phyloP scores from a whole-genome alignment of 2,113 vertebrate genomes.

The Tetraodon nigroviridis region DNA sequence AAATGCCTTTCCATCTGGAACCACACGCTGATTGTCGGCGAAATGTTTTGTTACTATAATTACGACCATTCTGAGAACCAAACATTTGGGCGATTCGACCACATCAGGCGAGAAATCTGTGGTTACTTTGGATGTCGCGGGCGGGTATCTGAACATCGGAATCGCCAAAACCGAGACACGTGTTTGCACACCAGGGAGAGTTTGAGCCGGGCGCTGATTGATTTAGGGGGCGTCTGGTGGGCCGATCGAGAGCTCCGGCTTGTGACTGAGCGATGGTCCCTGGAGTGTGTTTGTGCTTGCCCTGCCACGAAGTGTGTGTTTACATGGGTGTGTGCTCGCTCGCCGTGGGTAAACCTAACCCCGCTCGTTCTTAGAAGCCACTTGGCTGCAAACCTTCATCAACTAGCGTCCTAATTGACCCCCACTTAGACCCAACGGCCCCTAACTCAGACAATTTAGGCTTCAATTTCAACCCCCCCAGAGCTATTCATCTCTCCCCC shows the following conservation, averaged over 20 bases:
- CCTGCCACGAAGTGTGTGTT: neutral
- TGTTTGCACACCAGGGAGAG: slow-evolving; percentile 30
- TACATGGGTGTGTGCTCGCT: slow-evolving; percentile 11
- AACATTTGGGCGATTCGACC: neutral
- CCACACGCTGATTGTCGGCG: slow-evolving; percentile 15
- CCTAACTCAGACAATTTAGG: slow-evolving; percentile 48
- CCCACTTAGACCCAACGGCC: slow-evolving; percentile 49
- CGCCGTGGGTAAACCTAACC: slow-evolving; percentile 27
- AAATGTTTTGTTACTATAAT: slow-evolving; percentile 41
- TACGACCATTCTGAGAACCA: slow-evolving; percentile 37
- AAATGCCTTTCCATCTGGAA: neutral
- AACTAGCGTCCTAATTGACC: slow-evolving; percentile 66
- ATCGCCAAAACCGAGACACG: slow-evolving; percentile 1
- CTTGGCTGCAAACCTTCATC: slow-evolving; percentile 53
- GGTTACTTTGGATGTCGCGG: neutral
- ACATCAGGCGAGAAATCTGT: neutral
- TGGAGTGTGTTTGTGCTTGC: slow-evolving; percentile 41
- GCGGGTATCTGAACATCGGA: slow-evolving; percentile 13
- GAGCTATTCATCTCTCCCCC: slow-evolving; percentile 60
- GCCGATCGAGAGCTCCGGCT: slow-evolving; percentile 23
- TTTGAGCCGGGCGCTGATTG: slow-evolving; percentile 26
- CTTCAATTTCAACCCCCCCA: slow-evolving; percentile 56
- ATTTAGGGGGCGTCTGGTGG: slow-evolving; percentile 19
- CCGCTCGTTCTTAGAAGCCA: slow-evolving; percentile 9
- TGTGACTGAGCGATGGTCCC: slow-evolving; percentile 37